Evolutionary conservation across 2,797 vertebrate species (phyloP).

Genomic region (Eleutherodactylus coqui): DNA sequence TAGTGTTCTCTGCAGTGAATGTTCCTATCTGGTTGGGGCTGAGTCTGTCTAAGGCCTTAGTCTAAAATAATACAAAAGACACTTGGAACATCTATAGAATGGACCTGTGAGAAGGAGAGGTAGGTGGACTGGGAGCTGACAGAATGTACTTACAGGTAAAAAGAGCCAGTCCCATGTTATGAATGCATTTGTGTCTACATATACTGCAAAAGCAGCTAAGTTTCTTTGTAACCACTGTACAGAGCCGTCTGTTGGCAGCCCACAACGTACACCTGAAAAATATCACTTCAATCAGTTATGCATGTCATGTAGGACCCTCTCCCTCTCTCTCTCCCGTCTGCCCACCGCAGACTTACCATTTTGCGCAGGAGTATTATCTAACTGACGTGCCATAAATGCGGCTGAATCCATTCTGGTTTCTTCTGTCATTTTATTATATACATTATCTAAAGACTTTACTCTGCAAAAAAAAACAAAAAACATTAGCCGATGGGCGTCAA

Average conservation of each 20-base stretch:
- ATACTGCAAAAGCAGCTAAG: constrained; percentile 63
- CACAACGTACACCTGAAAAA: constrained; percentile 62
- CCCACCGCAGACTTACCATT: constrained; percentile 13
- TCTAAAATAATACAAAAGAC: constrained; percentile 46
- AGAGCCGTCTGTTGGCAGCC: constrained; percentile 3
- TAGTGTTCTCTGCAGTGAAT: constrained; percentile 46
- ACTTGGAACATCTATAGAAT: neutral
- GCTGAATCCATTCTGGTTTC: neutral
- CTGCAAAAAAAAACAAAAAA: constrained; percentile 48
- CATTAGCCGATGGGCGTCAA: neutral
- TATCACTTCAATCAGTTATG: neutral
- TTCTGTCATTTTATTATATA: constrained; percentile 19
- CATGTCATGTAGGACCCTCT: no score
- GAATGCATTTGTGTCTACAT: neutral
- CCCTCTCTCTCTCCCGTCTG: no score
- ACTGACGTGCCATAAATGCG: neutral
- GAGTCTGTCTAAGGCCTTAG: constrained; percentile 52
- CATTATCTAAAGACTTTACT: constrained; percentile 34
- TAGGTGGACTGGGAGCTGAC: neutral
- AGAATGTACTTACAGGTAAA: constrained; percentile 57
- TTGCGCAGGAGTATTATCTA: neutral
- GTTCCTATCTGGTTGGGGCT: constrained; percentile 63
- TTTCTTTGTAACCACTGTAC: constrained; percentile 63
- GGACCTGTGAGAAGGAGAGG: neutral
- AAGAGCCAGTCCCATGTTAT: no score